Evolutionary conservation across 2,888 invertebrate species (phyloP).

Genomic region (Asteroscopus sphinx): DNA sequence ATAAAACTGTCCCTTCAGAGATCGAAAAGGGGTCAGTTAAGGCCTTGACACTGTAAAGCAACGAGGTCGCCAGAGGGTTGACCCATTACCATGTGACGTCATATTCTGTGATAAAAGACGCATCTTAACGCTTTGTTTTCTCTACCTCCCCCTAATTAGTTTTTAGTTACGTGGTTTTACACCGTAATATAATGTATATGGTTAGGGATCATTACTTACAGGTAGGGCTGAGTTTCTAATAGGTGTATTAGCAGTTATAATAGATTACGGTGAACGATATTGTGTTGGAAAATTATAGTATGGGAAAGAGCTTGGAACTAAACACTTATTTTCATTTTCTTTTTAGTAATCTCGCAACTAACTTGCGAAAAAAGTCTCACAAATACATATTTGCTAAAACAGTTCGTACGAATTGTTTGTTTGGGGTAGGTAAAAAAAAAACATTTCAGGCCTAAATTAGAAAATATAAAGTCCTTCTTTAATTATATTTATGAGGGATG

Average conservation of each 20-base stretch:
- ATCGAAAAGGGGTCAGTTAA: slow-evolving; percentile 34
- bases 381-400: no score
- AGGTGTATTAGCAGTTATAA: neutral
- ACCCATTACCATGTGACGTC: slow-evolving; percentile 21
- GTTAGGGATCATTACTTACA: slow-evolving; percentile 16
- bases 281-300: no score
- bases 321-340: no score
- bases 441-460: no score
- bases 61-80: slow-evolving; percentile 27
- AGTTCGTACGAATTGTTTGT: no score
- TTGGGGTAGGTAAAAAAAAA: no score
- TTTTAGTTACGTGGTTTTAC: slow-evolving; percentile 1
- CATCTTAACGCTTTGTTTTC: slow-evolving; percentile 14
- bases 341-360: no score
- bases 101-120: slow-evolving; percentile 13
- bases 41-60: slow-evolving; percentile 22
- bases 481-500: no score
- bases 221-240: neutral
- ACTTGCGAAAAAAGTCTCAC: no score
- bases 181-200: neutral
- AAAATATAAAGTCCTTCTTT: no score
- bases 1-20: slow-evolving; percentile 7
- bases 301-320: no score
- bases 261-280: neutral
- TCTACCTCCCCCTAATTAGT: slow-evolving; percentile 21